Evolutionary conservation across 2,888 invertebrate genomes (phyloP).

Genomic region (Ectropis crepuscularia): DNA sequence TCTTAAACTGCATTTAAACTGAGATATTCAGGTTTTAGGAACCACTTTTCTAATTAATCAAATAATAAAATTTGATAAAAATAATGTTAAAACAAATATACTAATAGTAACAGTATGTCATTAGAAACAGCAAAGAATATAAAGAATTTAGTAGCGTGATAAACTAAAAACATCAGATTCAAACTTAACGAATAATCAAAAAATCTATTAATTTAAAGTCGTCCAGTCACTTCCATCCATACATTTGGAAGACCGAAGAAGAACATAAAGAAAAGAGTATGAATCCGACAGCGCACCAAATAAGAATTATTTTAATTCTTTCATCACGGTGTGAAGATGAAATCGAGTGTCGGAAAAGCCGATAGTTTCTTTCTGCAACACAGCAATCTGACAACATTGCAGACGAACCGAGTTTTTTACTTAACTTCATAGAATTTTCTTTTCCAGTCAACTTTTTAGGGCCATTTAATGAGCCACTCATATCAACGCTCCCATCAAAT

Average conservation of each 20-base stretch:
- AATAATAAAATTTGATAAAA: no score
- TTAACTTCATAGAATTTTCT: slow-evolving; percentile 4
- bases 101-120: no score
- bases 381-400: no score
- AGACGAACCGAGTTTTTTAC: not conserved
- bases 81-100: no score
- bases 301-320: not conserved
- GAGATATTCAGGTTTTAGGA: no score
- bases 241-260: not conserved
- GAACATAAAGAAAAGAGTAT: not conserved
- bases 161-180: no score
- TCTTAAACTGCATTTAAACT: not conserved
- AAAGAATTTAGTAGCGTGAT: no score
- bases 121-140: no score
- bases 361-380: not conserved
- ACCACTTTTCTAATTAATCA: no score
- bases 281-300: not conserved
- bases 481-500: not conserved
- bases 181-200: no score
- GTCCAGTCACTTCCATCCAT: not conserved
- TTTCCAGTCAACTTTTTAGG: slow-evolving; percentile 1
- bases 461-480: not conserved
- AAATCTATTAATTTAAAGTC: no score
- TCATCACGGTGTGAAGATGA: not conserved
- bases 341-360: not conserved